Conservation (phyloP, 2,797 vertebrate genomes). For the Echiichthys vipera region DNA sequence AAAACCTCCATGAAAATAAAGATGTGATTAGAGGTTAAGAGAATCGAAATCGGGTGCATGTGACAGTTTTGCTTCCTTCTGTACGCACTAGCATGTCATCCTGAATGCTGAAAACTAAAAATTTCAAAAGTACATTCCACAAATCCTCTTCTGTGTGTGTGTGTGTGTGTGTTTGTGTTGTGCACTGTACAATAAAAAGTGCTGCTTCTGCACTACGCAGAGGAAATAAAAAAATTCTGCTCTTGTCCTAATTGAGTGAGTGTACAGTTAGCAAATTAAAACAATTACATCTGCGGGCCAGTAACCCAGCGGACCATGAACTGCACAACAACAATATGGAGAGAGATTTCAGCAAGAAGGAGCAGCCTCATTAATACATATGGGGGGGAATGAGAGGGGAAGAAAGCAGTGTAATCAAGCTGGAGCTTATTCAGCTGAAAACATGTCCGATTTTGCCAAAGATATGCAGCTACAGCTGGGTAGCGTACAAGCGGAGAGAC, state of each 20-base stretch:
- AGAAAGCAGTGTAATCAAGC: constrained; percentile 60
- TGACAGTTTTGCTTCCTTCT: too few species aligned
- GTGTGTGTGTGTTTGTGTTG: neutral
- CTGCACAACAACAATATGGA: constrained; percentile 69
- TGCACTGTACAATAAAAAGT: constrained; percentile 1
- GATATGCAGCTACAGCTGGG: constrained; percentile 71
- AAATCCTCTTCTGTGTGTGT: constrained; percentile 1
- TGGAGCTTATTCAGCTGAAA: constrained; percentile 78
- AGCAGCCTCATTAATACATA: constrained; percentile 71
- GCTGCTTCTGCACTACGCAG: constrained; percentile 29
- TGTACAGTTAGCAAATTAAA: constrained; percentile 80
- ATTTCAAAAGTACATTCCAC: constrained; percentile 19
- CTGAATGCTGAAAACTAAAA: constrained; percentile 23
- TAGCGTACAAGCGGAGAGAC: constrained; percentile 52
- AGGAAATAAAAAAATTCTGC: constrained; percentile 50
- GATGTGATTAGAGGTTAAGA: constrained; percentile 50
- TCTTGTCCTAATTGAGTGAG: constrained; percentile 73
- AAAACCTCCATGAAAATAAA: constrained; percentile 45
- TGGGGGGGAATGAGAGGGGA: neutral
- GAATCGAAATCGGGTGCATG: too few species aligned
- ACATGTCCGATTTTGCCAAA: constrained; percentile 68
- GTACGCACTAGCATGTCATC: constrained; percentile 24
- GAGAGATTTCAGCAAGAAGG: constrained; percentile 56
- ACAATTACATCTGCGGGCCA: constrained; percentile 80
- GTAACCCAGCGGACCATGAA: constrained; percentile 66